Evolutionary conservation across 2,888 invertebrate genomes (phyloP).

Genomic region (Drosophila lacicola): DNA sequence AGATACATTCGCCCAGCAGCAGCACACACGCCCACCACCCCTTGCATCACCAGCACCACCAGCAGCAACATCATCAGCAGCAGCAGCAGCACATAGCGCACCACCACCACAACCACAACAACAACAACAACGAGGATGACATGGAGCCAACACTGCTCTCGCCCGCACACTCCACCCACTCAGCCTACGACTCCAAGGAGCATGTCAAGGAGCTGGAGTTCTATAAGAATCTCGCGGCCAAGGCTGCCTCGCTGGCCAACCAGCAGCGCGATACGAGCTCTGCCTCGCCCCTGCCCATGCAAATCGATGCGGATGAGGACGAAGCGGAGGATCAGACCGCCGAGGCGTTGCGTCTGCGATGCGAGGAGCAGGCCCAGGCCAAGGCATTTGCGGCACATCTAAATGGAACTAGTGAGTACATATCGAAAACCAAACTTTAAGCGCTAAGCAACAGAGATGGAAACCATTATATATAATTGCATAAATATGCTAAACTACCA

Average conservation of each 20-base stretch:
- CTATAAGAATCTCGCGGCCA: conserved; percentile 83
- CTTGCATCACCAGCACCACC: conserved; percentile 37
- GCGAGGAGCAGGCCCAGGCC: conserved; percentile 78
- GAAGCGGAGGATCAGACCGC: conserved; percentile 60
- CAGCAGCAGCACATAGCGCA: conserved; percentile 32
- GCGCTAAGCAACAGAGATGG: conserved; percentile 19
- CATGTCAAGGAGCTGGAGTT: conserved; percentile 84
- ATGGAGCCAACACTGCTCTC: conserved; percentile 65
- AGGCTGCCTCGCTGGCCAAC: conserved; percentile 80
- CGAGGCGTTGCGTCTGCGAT: conserved; percentile 53
- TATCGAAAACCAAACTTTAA: conserved; percentile 81
- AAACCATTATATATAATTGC: conserved; percentile 18
- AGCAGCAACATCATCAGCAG: conserved; percentile 36
- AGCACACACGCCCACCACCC: conserved; percentile 44
- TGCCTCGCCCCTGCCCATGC: conserved; percentile 75
- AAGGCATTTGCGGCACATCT: conserved; percentile 87
- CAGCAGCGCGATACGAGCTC: conserved; percentile 61
- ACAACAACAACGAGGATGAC: conserved; percentile 65
- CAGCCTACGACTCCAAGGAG: conserved; percentile 75
- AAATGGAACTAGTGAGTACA: conserved; percentile 89
- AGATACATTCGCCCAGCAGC: conserved; percentile 80
- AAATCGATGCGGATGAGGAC: conserved; percentile 77
- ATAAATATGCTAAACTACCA: too few relatives aligned
- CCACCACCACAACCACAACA: conserved; percentile 40
- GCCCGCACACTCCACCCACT: conserved; percentile 62